These are phyloP conservation scores for Brachionus rubens DNA, from an alignment of 1,140 invertebrate genomes.

Conservation along the genomic window DNA sequence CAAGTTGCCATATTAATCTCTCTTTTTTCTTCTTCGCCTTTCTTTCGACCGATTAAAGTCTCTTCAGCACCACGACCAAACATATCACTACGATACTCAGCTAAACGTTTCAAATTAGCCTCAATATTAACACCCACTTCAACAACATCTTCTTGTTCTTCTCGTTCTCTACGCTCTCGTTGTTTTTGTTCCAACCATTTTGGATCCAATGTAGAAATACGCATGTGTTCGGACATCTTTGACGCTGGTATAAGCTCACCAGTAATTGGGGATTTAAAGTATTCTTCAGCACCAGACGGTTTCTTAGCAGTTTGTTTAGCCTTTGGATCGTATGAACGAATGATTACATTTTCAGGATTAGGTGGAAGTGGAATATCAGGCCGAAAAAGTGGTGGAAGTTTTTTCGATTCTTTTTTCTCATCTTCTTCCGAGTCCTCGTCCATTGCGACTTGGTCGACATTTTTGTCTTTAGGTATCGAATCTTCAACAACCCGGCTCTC, in stretches of 20 bases:
- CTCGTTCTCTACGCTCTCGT: conserved; percentile 73
- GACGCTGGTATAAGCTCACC: conserved; percentile 92
- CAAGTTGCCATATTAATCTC: conserved; percentile 83
- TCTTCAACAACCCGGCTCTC: not conserved
- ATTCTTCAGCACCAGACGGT: conserved; percentile 74
- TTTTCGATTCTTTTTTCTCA: not conserved
- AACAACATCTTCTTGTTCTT: conserved; percentile 72
- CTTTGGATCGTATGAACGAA: conserved; percentile 97
- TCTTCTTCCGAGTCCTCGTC: conserved; percentile 66
- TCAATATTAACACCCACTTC: conserved; percentile 77
- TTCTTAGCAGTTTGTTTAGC: conserved; percentile 54
- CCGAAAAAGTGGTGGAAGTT: conserved; percentile 52
- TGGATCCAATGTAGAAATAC: conserved; percentile 89
- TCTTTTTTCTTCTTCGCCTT: conserved; percentile 81
- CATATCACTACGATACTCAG: conserved; percentile 97
- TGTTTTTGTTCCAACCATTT: conserved; percentile 96
- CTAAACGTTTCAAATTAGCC: conserved; percentile 87
- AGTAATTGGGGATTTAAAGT: conserved; percentile 93
- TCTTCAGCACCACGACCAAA: conserved; percentile 94
- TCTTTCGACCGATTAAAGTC: conserved; percentile 97
- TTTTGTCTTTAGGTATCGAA: conserved; percentile 17
- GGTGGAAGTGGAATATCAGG: conserved; percentile 68
- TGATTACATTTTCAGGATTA: conserved; percentile 75
- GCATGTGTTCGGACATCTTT: conserved; percentile 95
- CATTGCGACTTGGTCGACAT: conserved; percentile 41